Evolutionary conservation across 2,113 vertebrate genomes (phyloP).

Genomic region (Meriones unguiculatus): DNA sequence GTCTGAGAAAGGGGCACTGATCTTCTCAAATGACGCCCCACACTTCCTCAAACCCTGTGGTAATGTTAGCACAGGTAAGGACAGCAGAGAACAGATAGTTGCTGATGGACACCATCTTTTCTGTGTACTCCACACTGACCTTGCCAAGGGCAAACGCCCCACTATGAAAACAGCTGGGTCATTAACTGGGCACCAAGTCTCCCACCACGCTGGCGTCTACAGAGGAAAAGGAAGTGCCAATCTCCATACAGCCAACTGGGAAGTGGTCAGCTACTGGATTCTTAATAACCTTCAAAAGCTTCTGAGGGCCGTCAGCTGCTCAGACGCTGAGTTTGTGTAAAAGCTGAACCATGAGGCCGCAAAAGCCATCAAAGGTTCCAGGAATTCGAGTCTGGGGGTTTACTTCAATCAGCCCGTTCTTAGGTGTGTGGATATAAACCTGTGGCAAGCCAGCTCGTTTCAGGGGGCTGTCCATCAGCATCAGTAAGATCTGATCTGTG

Average conservation of each 20-base stretch:
- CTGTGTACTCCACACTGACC: constrained; percentile 95
- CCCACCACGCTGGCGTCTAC: constrained; percentile 87
- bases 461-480: constrained; percentile 98
- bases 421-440: constrained; percentile 97
- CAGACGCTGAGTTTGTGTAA: constrained; percentile 97
- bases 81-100: constrained; percentile 98
- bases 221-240: constrained; percentile 92
- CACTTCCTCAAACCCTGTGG: constrained; percentile 96
- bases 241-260: constrained; percentile 94
- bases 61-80: constrained; percentile 96
- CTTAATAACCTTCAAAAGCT: constrained; percentile 95
- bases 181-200: constrained; percentile 88
- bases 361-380: constrained; percentile 96
- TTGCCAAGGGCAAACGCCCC: constrained; percentile 96
- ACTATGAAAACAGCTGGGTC: constrained; percentile 94
- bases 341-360: constrained; percentile 98
- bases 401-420: constrained; percentile 95
- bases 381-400: constrained; percentile 98
- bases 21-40: constrained; percentile 93
- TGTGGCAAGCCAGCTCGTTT: constrained; percentile 97
- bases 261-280: constrained; percentile 96
- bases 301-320: constrained; percentile 96
- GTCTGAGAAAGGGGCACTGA: background rate
- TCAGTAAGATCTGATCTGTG: constrained; percentile 95
- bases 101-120: constrained; percentile 96